Evolutionary conservation across 2,113 vertebrate species (phyloP).

Genomic region (Myotis yumanensis): DNA sequence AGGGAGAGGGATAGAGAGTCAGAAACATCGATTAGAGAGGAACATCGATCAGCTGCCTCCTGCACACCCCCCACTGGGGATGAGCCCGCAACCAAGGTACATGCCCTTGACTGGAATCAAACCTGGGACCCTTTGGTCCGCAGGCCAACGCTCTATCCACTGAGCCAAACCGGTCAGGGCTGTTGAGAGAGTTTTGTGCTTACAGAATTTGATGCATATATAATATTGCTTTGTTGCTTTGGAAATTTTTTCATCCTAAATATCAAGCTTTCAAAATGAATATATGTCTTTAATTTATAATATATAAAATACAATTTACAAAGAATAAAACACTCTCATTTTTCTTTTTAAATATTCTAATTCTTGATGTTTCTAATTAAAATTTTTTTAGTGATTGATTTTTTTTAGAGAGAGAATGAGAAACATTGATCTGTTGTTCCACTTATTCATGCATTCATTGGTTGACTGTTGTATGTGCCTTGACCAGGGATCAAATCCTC

Average conservation of each 20-base stretch:
- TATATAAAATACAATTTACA: slow-evolving; percentile 30
- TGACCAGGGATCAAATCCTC: too few relatives aligned
- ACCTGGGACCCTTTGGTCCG: too few relatives aligned
- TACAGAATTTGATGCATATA: slow-evolving; percentile 58
- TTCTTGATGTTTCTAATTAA: neutral
- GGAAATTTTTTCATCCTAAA: slow-evolving; percentile 5
- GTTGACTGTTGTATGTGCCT: neutral
- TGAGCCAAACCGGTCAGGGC: too few relatives aligned
- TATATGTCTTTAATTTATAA: slow-evolving; percentile 37
- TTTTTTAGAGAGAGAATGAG: neutral
- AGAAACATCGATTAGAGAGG: too few relatives aligned
- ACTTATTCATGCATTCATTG: neutral
- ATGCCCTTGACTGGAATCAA: too few relatives aligned
- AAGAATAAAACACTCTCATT: neutral
- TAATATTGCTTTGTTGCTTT: slow-evolving; percentile 66
- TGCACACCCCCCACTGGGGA: too few relatives aligned
- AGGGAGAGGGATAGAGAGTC: too few relatives aligned
- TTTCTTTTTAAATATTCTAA: neutral
- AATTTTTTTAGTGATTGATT: neutral
- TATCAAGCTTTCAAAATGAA: slow-evolving; percentile 53
- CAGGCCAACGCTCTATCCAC: too few relatives aligned
- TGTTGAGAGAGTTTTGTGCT: slow-evolving; percentile 56
- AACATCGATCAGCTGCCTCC: too few relatives aligned
- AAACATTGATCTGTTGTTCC: neutral
- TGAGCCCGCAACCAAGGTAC: too few relatives aligned